phyloP scores from a whole-genome alignment of 2,797 vertebrate species.

The Rhabdomys pumilio region DNA sequence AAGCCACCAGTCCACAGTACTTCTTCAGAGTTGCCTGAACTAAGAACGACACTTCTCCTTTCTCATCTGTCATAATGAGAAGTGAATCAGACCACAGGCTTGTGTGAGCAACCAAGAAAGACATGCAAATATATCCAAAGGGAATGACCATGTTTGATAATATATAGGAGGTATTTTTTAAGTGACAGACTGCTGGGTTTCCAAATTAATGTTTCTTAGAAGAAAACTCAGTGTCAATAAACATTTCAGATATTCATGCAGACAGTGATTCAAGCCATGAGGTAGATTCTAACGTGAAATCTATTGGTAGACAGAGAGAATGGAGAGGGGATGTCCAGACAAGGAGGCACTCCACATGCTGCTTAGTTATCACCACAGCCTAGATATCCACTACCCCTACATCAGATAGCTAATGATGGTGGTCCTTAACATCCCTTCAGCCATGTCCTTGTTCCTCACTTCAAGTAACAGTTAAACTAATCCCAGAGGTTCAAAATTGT shows the following conservation, averaged over 20 bases:
- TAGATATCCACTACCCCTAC: neutral
- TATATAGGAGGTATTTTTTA: neutral
- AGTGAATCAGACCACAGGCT: neutral
- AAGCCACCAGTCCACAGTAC: neutral
- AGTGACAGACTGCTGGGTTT: neutral
- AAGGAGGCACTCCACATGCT: neutral
- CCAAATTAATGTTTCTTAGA: conserved; percentile 56
- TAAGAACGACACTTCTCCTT: neutral
- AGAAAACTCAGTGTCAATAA: conserved; percentile 33
- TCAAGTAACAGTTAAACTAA: neutral
- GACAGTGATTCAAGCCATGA: neutral
- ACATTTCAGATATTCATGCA: neutral
- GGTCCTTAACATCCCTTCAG: neutral
- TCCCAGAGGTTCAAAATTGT: neutral
- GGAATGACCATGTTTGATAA: neutral
- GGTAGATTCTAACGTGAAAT: neutral
- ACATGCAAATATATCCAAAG: neutral
- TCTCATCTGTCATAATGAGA: neutral
- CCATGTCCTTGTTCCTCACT: neutral
- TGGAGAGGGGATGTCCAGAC: neutral
- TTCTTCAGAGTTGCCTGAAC: neutral
- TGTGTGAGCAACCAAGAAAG: neutral
- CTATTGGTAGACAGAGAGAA: neutral
- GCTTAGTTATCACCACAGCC: neutral
- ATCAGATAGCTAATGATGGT: neutral